Evolutionary conservation across 2,797 vertebrate genomes (phyloP).

Genomic region (Ptychobarbus kaznakovi): DNA sequence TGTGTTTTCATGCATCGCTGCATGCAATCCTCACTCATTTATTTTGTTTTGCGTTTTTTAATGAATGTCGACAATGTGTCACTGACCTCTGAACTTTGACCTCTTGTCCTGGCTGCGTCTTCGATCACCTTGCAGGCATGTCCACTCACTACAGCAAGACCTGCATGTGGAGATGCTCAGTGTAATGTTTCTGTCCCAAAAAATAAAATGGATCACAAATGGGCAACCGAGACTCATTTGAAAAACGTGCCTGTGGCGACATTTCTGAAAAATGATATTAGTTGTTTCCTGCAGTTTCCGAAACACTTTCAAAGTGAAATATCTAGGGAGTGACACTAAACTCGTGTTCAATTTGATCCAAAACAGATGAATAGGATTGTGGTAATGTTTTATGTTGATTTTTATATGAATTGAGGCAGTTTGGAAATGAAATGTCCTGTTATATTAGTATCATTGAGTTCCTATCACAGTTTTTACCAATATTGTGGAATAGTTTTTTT

Average conservation of each 20-base stretch:
- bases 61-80: slow-evolving; percentile 27
- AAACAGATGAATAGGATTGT: neutral
- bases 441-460: neutral
- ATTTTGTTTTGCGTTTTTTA: slow-evolving; percentile 44
- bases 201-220: neutral
- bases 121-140: slow-evolving; percentile 50
- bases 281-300: neutral
- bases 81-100: slow-evolving; percentile 24
- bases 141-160: slow-evolving; percentile 24
- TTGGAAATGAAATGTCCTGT: neutral
- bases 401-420: neutral
- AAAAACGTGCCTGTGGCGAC: neutral
- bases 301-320: neutral
- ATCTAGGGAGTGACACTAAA: neutral
- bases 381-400: neutral
- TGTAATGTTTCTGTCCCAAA: slow-evolving; percentile 31
- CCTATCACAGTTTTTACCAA: neutral
- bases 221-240: neutral
- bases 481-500: neutral
- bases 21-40: slow-evolving; percentile 51
- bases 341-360: neutral
- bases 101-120: slow-evolving; percentile 34
- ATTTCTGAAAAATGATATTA: neutral
- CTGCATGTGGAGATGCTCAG: slow-evolving; percentile 40
- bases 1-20: slow-evolving; percentile 53